These are phyloP conservation scores for Varroa destructor DNA, from an alignment of 1,140 invertebrate species.

Conservation along the genomic window DNA sequence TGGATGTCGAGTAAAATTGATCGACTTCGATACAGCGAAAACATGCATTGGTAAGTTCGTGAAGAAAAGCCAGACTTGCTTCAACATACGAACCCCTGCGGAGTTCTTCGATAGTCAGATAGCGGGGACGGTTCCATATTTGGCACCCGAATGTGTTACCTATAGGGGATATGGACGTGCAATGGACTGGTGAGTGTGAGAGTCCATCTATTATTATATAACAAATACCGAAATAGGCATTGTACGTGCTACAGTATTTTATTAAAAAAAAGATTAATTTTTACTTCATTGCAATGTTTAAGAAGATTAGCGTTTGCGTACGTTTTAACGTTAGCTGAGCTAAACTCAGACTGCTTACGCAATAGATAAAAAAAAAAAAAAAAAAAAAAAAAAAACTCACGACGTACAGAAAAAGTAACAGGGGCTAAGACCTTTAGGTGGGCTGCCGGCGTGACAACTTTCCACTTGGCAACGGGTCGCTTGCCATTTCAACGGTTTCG, in stretches of 20 bases:
- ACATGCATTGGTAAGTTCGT: slow-evolving; percentile 14
- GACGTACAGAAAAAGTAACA: no score
- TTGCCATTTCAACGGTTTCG: slow-evolving; percentile 1
- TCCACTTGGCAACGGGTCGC: slow-evolving; percentile 5
- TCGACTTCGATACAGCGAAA: slow-evolving; percentile 26
- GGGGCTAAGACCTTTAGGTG: background rate
- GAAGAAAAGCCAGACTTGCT: background rate
- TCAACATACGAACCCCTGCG: slow-evolving; percentile 1
- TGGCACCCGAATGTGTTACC: slow-evolving; percentile 1
- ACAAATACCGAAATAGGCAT: background rate
- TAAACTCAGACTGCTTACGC: background rate
- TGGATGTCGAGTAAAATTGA: slow-evolving; percentile 10
- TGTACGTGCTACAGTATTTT: no score
- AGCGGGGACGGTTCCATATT: slow-evolving; percentile 1
- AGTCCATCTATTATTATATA: background rate
- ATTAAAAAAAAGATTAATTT: no score
- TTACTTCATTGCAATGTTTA: no score
- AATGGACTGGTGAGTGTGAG: slow-evolving; percentile 21
- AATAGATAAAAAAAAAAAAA: background rate
- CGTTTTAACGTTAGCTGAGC: no score
- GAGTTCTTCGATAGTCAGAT: slow-evolving; percentile 15
- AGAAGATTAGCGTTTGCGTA: no score
- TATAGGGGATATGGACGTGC: background rate
- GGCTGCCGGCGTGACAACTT: slow-evolving; percentile 6
- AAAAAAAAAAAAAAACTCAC: background rate